Percentiles rank a stretch among this genome's conserved stretches.
Evolutionary conservation across 2,797 vertebrate species (phyloP).

Genomic region (Mico argentatus): DNA sequence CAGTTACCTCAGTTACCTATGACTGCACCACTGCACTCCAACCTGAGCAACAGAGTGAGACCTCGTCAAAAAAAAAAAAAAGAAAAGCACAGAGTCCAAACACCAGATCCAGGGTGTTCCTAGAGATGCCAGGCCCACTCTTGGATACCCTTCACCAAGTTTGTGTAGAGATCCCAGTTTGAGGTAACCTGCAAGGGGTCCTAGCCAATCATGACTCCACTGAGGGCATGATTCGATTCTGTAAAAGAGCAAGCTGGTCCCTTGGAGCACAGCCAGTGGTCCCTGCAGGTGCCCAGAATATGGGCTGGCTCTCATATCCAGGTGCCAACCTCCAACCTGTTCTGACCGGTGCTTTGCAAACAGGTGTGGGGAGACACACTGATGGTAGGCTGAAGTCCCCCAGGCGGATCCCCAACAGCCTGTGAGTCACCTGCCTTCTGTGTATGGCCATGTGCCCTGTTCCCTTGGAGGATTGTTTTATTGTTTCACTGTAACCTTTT

Average conservation of each 20-base stretch:
- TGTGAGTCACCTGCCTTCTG: not conserved
- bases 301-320: not conserved
- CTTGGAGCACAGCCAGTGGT: not conserved
- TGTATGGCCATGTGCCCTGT: not conserved
- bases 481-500: not conserved
- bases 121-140: not conserved
- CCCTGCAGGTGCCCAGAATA: not conserved
- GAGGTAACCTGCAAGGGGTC: not conserved
- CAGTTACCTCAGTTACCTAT: not conserved
- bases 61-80: too few species aligned
- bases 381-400: not conserved
- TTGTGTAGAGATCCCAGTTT: not conserved
- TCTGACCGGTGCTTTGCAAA: constrained; percentile 46
- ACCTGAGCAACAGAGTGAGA: not conserved
- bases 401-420: not conserved
- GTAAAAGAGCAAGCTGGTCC: not conserved
- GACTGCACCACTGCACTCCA: not conserved
- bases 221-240: not conserved
- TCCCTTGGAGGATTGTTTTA: constrained; percentile 53
- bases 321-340: not conserved
- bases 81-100: not conserved
- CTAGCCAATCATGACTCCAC: not conserved
- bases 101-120: not conserved
- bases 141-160: not conserved
- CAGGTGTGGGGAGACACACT: not conserved